These are phyloP conservation scores for Brotula barbata DNA, from an alignment of 2,797 vertebrate species.

Conservation along the genomic window DNA sequence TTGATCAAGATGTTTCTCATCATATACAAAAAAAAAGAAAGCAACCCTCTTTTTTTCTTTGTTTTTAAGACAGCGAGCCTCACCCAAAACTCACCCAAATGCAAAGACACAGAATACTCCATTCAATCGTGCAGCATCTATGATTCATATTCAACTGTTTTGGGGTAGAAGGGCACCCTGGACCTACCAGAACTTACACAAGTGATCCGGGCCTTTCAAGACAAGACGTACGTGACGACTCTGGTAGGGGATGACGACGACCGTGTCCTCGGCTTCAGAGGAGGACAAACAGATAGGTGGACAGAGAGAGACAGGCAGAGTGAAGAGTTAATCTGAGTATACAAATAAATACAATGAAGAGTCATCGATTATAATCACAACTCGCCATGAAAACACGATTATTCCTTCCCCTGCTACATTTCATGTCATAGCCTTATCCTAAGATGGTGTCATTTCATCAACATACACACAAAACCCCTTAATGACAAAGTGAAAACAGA, in stretches of 20 bases:
- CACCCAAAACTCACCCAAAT: too few relatives aligned
- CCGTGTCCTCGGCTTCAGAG: constrained; percentile 85
- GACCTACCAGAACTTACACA: constrained; percentile 94
- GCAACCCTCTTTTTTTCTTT: constrained; percentile 1
- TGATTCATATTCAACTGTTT: constrained; percentile 44
- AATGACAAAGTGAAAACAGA: too few relatives aligned
- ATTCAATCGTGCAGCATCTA: constrained; percentile 17
- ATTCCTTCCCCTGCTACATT: too few relatives aligned
- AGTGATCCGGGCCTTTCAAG: constrained; percentile 95
- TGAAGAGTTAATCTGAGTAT: constrained; percentile 4
- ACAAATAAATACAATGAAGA: constrained; percentile 2
- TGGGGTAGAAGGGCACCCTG: constrained; percentile 76
- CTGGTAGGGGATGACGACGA: constrained; percentile 89
- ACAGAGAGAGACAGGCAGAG: constrained; percentile 24
- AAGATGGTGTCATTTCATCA: too few relatives aligned
- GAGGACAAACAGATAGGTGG: constrained; percentile 26
- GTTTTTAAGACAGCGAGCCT: too few relatives aligned
- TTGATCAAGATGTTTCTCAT: background rate
- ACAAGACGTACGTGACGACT: constrained; percentile 91
- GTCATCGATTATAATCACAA: background rate
- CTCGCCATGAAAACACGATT: background rate
- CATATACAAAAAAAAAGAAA: constrained; percentile 15
- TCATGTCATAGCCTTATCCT: too few relatives aligned
- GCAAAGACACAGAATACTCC: constrained; percentile 15
- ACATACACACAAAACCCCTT: too few relatives aligned